Percentiles rank a stretch among this genome's conserved stretches.
Evolutionary conservation across 1,140 invertebrate genomes (phyloP).

Genomic region (Elymnias hypermnestra): DNA sequence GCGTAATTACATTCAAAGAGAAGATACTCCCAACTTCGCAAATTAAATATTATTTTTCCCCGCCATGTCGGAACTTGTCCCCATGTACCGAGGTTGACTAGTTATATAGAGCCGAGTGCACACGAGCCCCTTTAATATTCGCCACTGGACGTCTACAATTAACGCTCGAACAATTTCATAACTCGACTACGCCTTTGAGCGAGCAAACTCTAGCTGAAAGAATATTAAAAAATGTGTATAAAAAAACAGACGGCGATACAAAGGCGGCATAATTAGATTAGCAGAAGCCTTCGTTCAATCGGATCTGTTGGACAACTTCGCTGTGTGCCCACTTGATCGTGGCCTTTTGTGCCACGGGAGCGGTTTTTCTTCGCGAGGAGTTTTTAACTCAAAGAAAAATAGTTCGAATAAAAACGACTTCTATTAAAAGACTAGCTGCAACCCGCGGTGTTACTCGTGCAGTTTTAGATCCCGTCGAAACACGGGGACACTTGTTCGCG

Average conservation of each 20-base stretch:
- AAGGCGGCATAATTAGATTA: slow-evolving; percentile 62
- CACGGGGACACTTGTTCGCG: no score
- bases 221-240: slow-evolving; percentile 55
- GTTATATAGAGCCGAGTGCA: slow-evolving; percentile 45
- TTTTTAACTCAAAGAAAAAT: no score
- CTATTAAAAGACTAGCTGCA: no score
- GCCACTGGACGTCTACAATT: slow-evolving; percentile 66
- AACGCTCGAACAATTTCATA: slow-evolving; percentile 70
- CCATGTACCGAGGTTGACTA: slow-evolving; percentile 55
- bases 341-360: neutral
- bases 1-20: slow-evolving; percentile 36
- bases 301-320: slow-evolving; percentile 3
- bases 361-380: neutral
- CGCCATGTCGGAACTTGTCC: slow-evolving; percentile 31
- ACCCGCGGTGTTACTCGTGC: no score
- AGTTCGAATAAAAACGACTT: no score
- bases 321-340: neutral
- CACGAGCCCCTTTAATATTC: slow-evolving; percentile 65
- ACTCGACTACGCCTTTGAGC: slow-evolving; percentile 66
- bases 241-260: slow-evolving; percentile 40
- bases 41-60: slow-evolving; percentile 64
- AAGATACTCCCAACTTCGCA: slow-evolving; percentile 37
- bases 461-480: no score
- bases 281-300: slow-evolving; percentile 17
- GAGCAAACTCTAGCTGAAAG: slow-evolving; percentile 42